Base-by-base conservation (phyloP, 2,113 vertebrate genomes). In the Coturnix japonica region DNA sequence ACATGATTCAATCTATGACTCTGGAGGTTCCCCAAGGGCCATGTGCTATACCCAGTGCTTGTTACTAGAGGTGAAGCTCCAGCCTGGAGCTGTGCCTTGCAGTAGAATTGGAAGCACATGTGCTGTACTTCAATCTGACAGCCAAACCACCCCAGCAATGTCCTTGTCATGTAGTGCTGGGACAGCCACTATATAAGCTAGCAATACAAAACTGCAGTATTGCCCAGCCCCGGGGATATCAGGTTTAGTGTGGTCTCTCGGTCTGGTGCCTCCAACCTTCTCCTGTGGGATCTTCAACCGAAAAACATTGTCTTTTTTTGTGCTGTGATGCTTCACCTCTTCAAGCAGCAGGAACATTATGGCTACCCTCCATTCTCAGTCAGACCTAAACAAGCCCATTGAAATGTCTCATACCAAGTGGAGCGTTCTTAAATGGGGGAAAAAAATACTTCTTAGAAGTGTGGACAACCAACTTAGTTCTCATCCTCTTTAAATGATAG, bases 111-210 rank as follows among this genome's bases (percentile, higher is more conserved):
- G 13, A 37, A 61, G 4, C 23, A 11, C 7, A 23, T 4, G 14
- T 26, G 9, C 7, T 18, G 25, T 21, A 1, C 31, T 3, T 30
- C 4, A 4, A 39, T 46, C 56, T n/a, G 8, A 8, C 2, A 1
- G 46, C n/a, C 56, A 12, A 9, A 30, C 5, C 8, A 11, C 51
- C 49, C 51, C 51, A 57, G 31, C 54, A 57, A 19, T 20, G 31
- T 57, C 31, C 54, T 19, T n/a, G 54, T 20, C 9, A 30, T 28
- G 10, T 28, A 54, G 28, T 18, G 28, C 53, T 54, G 53, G 53
- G 28, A 54, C 31, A n/a, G 54, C 54, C 17, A 20, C 31, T 11
- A 20, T 57, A 18, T n/a, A n/a, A 57, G 54, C 31, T 57, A 31
- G 54, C 21, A 59, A 23, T 35, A 13, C 64, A 15, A 2, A 16